These are phyloP conservation scores for Notoglanidium macrostoma DNA, from an alignment of 2,797 vertebrate genomes.

Conservation along the genomic window DNA sequence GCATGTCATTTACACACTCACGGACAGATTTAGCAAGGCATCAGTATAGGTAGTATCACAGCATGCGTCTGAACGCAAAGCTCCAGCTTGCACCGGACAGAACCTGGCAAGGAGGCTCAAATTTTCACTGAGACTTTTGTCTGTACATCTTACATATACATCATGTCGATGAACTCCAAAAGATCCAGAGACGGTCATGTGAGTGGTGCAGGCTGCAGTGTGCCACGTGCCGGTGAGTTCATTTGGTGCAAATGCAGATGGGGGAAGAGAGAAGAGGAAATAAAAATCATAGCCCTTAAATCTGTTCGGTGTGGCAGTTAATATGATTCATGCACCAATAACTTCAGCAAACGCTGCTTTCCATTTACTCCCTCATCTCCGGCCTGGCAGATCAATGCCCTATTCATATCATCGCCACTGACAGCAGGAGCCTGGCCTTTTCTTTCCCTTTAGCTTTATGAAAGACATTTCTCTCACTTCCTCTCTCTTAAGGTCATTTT, in stretches of 20 bases:
- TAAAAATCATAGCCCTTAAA: conserved; percentile 47
- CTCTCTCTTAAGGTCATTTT: neutral
- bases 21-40: conserved; percentile 11
- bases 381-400: conserved; percentile 49
- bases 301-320: conserved; percentile 45
- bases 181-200: neutral
- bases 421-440: conserved; percentile 18
- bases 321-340: conserved; percentile 37
- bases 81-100: neutral
- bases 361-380: conserved; percentile 30
- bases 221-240: neutral
- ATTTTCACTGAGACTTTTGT: neutral
- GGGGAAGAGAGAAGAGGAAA: conserved; percentile 8
- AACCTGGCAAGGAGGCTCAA: neutral
- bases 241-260: neutral
- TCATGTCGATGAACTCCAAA: neutral
- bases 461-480: conserved; percentile 3
- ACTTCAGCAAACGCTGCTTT: conserved; percentile 35
- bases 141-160: neutral
- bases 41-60: conserved; percentile 38
- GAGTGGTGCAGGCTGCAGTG: neutral
- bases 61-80: neutral
- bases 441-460: conserved; percentile 1
- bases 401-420: conserved; percentile 47
- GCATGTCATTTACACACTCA: neutral